Percentiles rank a stretch among this genome's conserved stretches.
These are phyloP conservation scores for Eolophus roseicapilla DNA, from an alignment of 2,113 vertebrate species.

Conservation along the genomic window DNA sequence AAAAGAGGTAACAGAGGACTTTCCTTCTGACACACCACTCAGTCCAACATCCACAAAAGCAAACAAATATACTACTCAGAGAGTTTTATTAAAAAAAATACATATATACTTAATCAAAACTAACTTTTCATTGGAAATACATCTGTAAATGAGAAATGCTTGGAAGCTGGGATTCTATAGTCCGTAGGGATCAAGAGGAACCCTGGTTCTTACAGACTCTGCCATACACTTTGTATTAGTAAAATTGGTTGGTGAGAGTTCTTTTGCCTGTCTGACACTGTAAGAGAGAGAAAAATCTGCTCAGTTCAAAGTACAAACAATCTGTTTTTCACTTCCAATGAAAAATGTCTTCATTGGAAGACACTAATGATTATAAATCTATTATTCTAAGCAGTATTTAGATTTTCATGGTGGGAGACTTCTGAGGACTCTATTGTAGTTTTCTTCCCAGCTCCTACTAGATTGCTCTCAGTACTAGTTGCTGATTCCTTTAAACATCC, in stretches of 20 bases:
- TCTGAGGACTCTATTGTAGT: not conserved
- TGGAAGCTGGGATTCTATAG: not conserved
- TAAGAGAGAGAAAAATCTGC: not conserved
- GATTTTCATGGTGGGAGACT: not conserved
- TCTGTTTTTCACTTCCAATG: not conserved
- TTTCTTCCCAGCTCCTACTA: not conserved
- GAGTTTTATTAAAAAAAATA: rapidly evolving
- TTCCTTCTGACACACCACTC: not conserved
- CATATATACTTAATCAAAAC: not conserved
- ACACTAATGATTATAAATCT: not conserved
- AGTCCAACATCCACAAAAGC: not conserved
- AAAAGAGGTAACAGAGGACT: not conserved
- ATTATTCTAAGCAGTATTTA: not conserved
- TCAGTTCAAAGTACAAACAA: not conserved
- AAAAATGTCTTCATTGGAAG: not conserved
- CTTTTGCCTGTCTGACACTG: not conserved
- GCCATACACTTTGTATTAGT: not conserved
- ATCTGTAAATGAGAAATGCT: not conserved
- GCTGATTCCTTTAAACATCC: not conserved
- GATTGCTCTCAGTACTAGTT: not conserved
- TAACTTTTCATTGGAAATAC: not conserved
- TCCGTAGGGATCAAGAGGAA: not conserved
- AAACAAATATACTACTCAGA: not conserved
- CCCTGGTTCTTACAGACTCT: not conserved
- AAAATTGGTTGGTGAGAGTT: not conserved